These are phyloP conservation scores for Pyrgus malvae DNA, from an alignment of 2,888 invertebrate species.

Conservation along the genomic window DNA sequence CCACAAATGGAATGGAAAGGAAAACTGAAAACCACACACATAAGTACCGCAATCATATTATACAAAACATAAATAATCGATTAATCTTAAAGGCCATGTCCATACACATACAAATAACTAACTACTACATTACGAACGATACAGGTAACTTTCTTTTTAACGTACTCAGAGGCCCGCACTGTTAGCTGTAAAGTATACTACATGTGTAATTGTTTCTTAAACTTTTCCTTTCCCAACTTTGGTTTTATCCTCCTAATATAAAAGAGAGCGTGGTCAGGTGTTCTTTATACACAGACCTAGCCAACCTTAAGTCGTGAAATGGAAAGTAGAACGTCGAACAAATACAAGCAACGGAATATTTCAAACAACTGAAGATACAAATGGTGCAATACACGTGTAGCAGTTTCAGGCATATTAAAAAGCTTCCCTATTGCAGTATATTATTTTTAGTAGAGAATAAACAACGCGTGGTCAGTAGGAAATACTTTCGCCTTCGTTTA, in stretches of 20 bases:
- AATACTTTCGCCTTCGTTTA: neutral
- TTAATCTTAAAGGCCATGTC: no score
- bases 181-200: no score
- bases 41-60: no score
- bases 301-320: neutral
- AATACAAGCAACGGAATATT: neutral
- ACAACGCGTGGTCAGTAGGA: neutral
- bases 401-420: neutral
- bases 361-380: neutral
- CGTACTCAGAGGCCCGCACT: no score
- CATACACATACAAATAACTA: no score
- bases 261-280: neutral
- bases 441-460: neutral
- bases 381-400: neutral
- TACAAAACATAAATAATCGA: no score
- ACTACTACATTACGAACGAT: no score
- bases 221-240: neutral
- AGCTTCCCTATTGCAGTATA: neutral
- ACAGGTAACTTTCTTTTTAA: no score
- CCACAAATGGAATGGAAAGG: no score
- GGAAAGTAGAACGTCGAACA: conserved; percentile 10
- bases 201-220: neutral
- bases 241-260: neutral
- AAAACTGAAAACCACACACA: no score
- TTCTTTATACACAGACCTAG: neutral